Percentiles rank a stretch among this genome's conserved stretches.
Conservation (phyloP, 1,140 invertebrate species). For the Aphaenogaster ashmeadi region DNA sequence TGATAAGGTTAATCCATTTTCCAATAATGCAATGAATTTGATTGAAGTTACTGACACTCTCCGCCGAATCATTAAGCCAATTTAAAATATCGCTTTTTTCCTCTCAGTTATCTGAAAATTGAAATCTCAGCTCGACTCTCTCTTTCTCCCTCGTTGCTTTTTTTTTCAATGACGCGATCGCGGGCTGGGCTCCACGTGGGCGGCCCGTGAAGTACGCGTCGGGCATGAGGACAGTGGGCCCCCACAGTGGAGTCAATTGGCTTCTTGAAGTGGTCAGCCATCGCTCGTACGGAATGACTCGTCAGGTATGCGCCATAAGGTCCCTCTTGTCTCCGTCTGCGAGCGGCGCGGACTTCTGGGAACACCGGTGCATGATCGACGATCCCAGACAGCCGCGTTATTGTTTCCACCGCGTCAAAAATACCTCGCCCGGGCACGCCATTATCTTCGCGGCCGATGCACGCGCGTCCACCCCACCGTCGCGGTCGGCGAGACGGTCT, state of each 20-base stretch:
- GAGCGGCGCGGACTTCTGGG: constrained; percentile 48
- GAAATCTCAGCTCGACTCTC: neutral
- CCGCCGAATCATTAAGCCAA: constrained; percentile 15
- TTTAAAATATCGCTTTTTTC: constrained; percentile 11
- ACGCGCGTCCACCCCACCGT: constrained; percentile 14
- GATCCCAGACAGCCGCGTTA: constrained; percentile 55
- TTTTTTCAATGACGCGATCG: constrained; percentile 38
- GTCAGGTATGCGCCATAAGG: constrained; percentile 71
- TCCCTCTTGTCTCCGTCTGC: constrained; percentile 65
- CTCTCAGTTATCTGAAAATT: constrained; percentile 1
- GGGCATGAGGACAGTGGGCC: constrained; percentile 37
- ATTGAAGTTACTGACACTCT: constrained; percentile 16
- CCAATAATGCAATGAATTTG: constrained; percentile 20
- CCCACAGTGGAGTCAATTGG: constrained; percentile 63
- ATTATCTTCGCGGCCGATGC: constrained; percentile 48
- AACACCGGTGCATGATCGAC: constrained; percentile 48
- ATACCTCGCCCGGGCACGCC: constrained; percentile 34
- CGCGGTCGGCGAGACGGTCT: constrained; percentile 28
- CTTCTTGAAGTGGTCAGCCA: constrained; percentile 51
- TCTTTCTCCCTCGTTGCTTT: constrained; percentile 8
- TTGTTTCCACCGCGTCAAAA: constrained; percentile 59
- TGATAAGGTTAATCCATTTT: neutral
- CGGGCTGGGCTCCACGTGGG: constrained; percentile 61
- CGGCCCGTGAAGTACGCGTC: constrained; percentile 52
- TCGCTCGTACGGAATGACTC: constrained; percentile 62